phyloP scores from a whole-genome alignment of 64 coral and sea anemone species.

The Pocillopora damicornis region DNA sequence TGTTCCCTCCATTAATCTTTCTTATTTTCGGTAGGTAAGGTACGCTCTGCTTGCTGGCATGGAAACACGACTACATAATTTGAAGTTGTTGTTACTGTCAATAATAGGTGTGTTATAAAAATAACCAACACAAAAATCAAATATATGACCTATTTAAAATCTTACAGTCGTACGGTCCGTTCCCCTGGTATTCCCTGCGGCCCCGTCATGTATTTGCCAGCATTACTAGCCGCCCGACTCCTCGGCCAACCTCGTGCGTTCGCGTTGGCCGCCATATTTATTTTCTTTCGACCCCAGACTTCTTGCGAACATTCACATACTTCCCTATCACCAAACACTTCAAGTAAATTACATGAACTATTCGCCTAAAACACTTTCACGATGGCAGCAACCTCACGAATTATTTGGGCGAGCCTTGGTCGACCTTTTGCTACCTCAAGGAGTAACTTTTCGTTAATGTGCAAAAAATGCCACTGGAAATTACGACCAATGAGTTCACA shows the following conservation, averaged over 20 bases:
- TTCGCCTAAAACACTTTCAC: background rate
- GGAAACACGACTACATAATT: background rate
- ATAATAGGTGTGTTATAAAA: no score
- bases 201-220: constrained; percentile 69
- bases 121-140: background rate
- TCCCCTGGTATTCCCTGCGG: constrained; percentile 60
- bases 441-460: background rate
- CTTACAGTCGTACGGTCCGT: constrained; percentile 88
- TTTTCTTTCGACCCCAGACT: background rate
- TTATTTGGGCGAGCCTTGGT: background rate
- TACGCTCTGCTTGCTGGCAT: no score
- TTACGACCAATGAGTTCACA: constrained; percentile 2
- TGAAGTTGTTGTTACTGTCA: background rate
- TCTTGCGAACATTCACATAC: no score
- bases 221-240: constrained; percentile 78
- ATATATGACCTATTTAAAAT: background rate
- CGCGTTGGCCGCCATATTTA: constrained; percentile 79
- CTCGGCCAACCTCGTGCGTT: constrained; percentile 91
- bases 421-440: background rate
- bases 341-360: background rate
- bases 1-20: background rate
- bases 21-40: background rate
- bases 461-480: background rate
- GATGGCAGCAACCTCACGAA: background rate
- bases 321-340: background rate